Conservation (phyloP, 2,888 invertebrate species). For the Ellobium chinense region DNA sequence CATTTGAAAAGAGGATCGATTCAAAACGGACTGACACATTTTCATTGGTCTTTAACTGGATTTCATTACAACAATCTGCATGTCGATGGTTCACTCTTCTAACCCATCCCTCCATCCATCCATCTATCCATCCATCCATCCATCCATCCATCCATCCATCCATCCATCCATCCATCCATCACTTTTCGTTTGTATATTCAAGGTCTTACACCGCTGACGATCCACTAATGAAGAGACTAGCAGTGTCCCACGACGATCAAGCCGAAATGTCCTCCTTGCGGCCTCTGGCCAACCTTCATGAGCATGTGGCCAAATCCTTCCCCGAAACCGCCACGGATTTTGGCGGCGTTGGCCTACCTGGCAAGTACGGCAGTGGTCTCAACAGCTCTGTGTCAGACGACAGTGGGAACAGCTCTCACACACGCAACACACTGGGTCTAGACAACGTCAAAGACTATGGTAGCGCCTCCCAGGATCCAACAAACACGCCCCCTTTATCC, state of each 20-base stretch:
- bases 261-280: conserved; percentile 25
- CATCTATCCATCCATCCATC: no score
- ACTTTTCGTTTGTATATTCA: not conserved
- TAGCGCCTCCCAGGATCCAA: not conserved
- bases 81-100: no score
- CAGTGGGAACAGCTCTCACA: not conserved
- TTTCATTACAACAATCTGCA: no score
- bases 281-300: conserved; percentile 43
- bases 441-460: conserved; percentile 21
- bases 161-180: no score
- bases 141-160: no score
- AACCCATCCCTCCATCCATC: no score
- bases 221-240: conserved; percentile 4
- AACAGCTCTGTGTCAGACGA: not conserved
- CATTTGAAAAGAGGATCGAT: no score
- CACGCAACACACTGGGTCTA: not conserved
- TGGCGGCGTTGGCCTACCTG: not conserved
- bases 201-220: conserved; percentile 20
- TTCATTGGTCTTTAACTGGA: no score
- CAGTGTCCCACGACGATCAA: conserved; percentile 19
- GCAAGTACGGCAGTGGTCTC: conserved; percentile 10
- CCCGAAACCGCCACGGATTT: conserved; percentile 25
- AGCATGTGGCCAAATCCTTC: conserved; percentile 37
- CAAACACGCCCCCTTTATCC: not conserved
- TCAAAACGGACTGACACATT: no score